Percentiles rank a stretch among this genome's conserved stretches.
Conservation (phyloP, 2,888 invertebrate genomes). For the Salticus scenicus region DNA sequence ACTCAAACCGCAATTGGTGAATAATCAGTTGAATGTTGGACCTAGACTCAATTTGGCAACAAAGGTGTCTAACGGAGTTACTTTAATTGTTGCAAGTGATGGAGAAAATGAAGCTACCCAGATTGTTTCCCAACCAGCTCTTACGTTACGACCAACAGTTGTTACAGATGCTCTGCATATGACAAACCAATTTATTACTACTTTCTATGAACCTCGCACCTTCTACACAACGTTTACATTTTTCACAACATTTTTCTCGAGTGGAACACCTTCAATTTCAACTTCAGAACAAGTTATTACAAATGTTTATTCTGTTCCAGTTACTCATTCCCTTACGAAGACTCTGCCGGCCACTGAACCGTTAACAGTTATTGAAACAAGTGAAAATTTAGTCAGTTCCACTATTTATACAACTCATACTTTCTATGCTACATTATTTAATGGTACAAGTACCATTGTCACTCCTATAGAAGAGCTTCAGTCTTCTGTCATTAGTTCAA, state of each 20-base stretch:
- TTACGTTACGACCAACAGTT: slow-evolving; percentile 62
- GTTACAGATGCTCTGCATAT: slow-evolving; percentile 68
- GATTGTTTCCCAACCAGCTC: slow-evolving; percentile 25
- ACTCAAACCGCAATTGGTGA: slow-evolving; percentile 41
- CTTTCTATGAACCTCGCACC: slow-evolving; percentile 69
- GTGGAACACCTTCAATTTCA: slow-evolving; percentile 79
- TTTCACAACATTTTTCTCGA: slow-evolving; percentile 82
- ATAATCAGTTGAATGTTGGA: slow-evolving; percentile 59
- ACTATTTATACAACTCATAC: slow-evolving; percentile 87
- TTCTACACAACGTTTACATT: slow-evolving; percentile 83
- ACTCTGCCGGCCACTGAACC: slow-evolving; percentile 74
- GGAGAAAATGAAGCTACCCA: slow-evolving; percentile 32
- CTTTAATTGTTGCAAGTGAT: slow-evolving; percentile 70
- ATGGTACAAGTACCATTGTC: slow-evolving; percentile 79
- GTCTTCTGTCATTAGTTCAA: slow-evolving; percentile 70
- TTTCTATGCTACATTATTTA: slow-evolving; percentile 87
- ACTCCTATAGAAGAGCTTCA: slow-evolving; percentile 72
- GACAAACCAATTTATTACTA: slow-evolving; percentile 54
- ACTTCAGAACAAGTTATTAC: slow-evolving; percentile 82
- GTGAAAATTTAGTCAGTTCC: slow-evolving; percentile 76
- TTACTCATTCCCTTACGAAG: slow-evolving; percentile 28
- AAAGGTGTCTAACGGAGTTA: slow-evolving; percentile 71
- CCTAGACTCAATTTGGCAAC: slow-evolving; percentile 65
- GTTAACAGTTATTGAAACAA: slow-evolving; percentile 70
- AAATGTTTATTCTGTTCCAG: slow-evolving; percentile 83